Percentiles rank a stretch among this genome's conserved stretches.
Conservation (phyloP, 2,113 vertebrate genomes). For the Corythornis vintsioides region DNA sequence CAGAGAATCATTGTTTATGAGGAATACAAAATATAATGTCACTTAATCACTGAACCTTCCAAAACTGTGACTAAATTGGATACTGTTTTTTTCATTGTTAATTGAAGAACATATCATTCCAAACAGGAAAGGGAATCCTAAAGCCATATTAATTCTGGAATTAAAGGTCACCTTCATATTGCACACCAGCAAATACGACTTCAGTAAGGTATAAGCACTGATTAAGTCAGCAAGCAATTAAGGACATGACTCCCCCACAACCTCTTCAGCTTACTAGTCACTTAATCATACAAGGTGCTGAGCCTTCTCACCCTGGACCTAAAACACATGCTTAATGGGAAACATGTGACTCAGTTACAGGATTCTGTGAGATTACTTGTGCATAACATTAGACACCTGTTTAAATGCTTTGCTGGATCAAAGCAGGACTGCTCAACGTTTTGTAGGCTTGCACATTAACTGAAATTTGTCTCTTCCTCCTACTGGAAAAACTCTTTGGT, state of each 20-base stretch:
- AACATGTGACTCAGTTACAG: constrained; percentile 37
- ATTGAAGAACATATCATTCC: neutral
- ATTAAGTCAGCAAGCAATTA: constrained; percentile 65
- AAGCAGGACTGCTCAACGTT: constrained; percentile 26
- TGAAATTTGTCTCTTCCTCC: neutral
- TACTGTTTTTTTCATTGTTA: neutral
- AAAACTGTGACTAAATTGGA: neutral
- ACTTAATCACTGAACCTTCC: neutral
- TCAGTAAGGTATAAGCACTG: neutral
- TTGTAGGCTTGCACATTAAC: neutral
- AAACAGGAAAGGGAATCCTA: neutral
- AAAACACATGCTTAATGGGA: constrained; percentile 52
- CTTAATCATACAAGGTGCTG: constrained; percentile 62
- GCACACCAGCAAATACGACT: neutral
- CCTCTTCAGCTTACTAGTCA: constrained; percentile 61
- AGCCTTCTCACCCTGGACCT: constrained; percentile 54
- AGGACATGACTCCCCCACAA: constrained; percentile 58
- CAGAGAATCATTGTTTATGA: neutral
- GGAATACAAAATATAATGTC: neutral
- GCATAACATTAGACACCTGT: constrained; percentile 52
- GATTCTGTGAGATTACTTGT: constrained; percentile 45
- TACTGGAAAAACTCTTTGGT: neutral
- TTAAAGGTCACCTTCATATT: constrained; percentile 48
- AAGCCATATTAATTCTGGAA: neutral
- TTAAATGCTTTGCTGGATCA: constrained; percentile 45